These are phyloP conservation scores for Aramus guarauna DNA, from an alignment of 2,113 vertebrate genomes.

Conservation along the genomic window DNA sequence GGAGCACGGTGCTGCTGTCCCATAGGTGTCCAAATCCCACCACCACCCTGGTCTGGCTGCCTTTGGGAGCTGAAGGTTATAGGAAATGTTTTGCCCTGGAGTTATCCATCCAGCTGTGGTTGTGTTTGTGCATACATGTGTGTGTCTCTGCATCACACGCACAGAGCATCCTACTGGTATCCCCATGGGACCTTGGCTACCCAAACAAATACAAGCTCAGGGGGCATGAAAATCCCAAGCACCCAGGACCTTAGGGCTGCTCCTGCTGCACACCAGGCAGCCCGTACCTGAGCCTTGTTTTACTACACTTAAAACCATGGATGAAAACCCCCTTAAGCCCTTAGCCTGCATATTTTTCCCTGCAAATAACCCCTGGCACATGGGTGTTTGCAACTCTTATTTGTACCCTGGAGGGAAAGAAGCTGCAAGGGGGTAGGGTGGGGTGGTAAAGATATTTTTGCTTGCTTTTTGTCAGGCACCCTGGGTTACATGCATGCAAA, in stretches of 20 bases:
- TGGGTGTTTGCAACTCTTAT: neutral
- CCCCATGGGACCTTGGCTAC: neutral
- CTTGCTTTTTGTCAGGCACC: neutral
- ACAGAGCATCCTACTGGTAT: neutral
- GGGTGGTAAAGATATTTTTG: neutral
- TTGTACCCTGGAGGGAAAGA: neutral
- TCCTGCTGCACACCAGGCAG: neutral
- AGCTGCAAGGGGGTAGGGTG: neutral
- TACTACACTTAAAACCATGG: neutral
- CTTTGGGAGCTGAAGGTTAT: neutral
- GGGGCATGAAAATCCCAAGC: neutral
- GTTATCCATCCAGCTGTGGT: neutral
- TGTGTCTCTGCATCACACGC: neutral
- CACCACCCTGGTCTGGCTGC: fast-evolving
- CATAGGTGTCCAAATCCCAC: neutral
- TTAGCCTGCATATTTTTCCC: neutral
- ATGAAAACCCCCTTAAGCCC: neutral
- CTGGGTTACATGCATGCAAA: neutral
- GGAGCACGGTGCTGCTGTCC: neutral
- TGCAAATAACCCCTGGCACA: neutral
- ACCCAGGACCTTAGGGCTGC: neutral
- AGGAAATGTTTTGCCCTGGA: neutral
- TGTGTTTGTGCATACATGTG: neutral
- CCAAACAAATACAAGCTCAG: neutral
- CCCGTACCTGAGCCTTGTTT: neutral